phyloP scores from a whole-genome alignment of 2,797 vertebrate genomes.

The Alauda arvensis region DNA sequence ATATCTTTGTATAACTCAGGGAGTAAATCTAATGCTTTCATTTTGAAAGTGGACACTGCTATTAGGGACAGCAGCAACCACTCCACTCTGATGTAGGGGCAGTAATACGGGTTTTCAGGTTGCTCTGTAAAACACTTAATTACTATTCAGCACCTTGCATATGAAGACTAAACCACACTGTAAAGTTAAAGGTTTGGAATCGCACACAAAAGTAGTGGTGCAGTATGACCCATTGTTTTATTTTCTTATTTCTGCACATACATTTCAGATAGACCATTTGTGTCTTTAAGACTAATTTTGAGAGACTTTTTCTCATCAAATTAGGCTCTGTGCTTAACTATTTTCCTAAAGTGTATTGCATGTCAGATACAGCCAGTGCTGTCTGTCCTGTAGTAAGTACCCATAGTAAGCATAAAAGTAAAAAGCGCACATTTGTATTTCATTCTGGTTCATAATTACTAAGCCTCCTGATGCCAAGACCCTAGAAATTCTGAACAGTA shows the following conservation, averaged over 20 bases:
- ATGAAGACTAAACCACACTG: not conserved
- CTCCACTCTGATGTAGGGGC: not conserved
- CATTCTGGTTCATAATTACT: not conserved
- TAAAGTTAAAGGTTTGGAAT: not conserved
- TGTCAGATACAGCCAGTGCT: not conserved
- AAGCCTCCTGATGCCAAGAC: not conserved
- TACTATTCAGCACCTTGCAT: not conserved
- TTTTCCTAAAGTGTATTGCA: not conserved
- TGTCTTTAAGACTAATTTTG: not conserved
- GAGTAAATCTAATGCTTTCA: not conserved
- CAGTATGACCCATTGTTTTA: not conserved
- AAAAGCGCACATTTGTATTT: not conserved
- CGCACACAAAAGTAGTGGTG: not conserved
- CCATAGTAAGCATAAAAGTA: not conserved
- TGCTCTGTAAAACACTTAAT: not conserved
- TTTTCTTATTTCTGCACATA: not conserved
- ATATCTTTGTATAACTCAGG: not conserved
- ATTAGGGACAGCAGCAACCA: fast-evolving
- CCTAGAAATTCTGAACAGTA: not conserved
- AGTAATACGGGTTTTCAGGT: not conserved
- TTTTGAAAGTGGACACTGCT: not conserved
- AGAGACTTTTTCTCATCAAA: not conserved
- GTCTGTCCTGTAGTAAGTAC: not conserved
- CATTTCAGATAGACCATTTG: not conserved
- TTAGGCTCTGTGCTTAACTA: not conserved